Percentiles rank a stretch among this genome's conserved stretches.
Conservation (phyloP, 1,140 invertebrate species). For the Sitophilus oryzae region DNA sequence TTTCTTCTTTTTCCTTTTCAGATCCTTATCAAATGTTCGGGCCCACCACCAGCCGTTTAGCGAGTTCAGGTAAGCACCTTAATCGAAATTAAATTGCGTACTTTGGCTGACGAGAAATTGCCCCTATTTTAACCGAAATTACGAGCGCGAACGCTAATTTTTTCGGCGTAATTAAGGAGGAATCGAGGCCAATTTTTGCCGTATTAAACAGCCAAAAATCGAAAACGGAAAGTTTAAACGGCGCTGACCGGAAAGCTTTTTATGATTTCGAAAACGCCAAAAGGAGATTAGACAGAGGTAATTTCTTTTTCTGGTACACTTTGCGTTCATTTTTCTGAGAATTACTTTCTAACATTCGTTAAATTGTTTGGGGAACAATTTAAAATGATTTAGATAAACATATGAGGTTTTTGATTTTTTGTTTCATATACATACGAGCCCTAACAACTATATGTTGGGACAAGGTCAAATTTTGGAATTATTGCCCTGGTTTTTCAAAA, state of each 20-base stretch:
- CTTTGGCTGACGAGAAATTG: slow-evolving; percentile 13
- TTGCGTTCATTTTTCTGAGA: too few species aligned
- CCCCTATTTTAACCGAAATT: neutral
- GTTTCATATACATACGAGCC: too few species aligned
- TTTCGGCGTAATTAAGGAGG: slow-evolving; percentile 2
- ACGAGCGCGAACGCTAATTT: neutral
- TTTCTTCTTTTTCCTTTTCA: slow-evolving; percentile 51
- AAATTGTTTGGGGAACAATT: too few species aligned
- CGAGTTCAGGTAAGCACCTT: slow-evolving; percentile 72
- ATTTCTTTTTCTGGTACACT: slow-evolving; percentile 4
- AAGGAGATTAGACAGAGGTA: slow-evolving; percentile 13
- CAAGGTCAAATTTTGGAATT: too few species aligned
- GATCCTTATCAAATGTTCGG: slow-evolving; percentile 97
- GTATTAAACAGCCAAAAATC: slow-evolving; percentile 13
- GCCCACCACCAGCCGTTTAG: slow-evolving; percentile 85
- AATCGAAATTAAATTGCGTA: slow-evolving; percentile 27
- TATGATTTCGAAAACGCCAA: slow-evolving; percentile 13
- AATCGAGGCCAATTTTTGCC: slow-evolving; percentile 17
- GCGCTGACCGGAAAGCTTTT: slow-evolving; percentile 1
- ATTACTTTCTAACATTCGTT: too few species aligned
- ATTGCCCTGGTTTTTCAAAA: too few species aligned
- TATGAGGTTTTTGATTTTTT: too few species aligned
- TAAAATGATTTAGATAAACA: too few species aligned
- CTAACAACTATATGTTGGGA: too few species aligned
- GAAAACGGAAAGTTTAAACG: slow-evolving; percentile 1